These are phyloP conservation scores for Drosophila sp. DNA, from an alignment of 1,140 invertebrate genomes.

Conservation along the genomic window DNA sequence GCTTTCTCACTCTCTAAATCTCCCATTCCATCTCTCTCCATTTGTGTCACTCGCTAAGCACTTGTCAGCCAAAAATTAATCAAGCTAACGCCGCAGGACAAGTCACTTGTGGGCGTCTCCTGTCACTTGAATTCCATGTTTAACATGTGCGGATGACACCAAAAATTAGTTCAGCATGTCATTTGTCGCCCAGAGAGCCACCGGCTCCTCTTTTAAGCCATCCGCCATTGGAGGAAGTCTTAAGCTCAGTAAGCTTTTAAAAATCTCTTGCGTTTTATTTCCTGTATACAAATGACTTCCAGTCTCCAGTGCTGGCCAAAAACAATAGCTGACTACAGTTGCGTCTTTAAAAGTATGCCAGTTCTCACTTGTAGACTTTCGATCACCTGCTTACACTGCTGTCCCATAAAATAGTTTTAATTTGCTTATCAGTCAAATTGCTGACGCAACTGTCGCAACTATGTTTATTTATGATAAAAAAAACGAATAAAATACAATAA, in stretches of 20 bases:
- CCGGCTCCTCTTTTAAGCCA: slow-evolving; percentile 22
- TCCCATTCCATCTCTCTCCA: neutral
- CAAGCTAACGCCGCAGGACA: slow-evolving; percentile 55
- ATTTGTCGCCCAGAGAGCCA: slow-evolving; percentile 49
- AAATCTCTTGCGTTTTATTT: slow-evolving; percentile 5
- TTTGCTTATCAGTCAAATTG: slow-evolving; percentile 53
- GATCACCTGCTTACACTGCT: slow-evolving; percentile 28
- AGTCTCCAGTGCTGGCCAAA: slow-evolving; percentile 12
- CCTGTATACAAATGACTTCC: slow-evolving; percentile 21
- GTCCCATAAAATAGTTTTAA: slow-evolving; percentile 11
- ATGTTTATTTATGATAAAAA: slow-evolving; percentile 81
- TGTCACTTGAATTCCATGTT: slow-evolving; percentile 64
- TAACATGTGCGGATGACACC: slow-evolving; percentile 73
- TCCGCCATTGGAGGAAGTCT: neutral
- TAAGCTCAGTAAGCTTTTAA: slow-evolving; percentile 35
- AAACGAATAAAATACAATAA: slow-evolving; percentile 59
- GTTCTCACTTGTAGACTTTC: neutral
- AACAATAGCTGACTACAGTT: neutral
- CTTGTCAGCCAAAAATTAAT: slow-evolving; percentile 78
- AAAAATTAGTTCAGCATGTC: slow-evolving; percentile 77
- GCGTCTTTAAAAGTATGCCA: neutral
- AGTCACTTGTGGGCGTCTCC: slow-evolving; percentile 46
- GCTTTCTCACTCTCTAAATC: neutral
- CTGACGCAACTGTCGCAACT: slow-evolving; percentile 67
- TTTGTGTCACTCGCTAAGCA: slow-evolving; percentile 31